These are phyloP conservation scores for Rhinichthys klamathensis DNA, from an alignment of 2,113 vertebrate species.

Conservation along the genomic window DNA sequence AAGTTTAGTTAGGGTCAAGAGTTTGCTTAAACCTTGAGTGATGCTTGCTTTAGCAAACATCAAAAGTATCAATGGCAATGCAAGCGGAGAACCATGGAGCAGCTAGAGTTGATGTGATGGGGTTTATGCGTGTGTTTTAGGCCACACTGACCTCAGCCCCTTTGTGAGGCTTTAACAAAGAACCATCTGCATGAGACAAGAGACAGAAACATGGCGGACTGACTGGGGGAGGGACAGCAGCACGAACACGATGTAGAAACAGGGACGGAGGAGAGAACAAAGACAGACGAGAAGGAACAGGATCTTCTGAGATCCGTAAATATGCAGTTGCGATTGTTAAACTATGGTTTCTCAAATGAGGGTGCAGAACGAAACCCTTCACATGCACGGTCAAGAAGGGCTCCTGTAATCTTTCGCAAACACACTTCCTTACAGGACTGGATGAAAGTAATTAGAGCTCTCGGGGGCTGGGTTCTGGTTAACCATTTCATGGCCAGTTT, in stretches of 20 bases:
- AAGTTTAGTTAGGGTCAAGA: neutral
- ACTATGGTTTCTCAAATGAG: neutral
- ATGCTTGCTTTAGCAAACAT: neutral
- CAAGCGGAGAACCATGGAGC: neutral
- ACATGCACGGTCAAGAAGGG: constrained; percentile 52
- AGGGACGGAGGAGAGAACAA: constrained; percentile 12
- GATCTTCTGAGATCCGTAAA: constrained; percentile 20
- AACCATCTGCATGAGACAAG: constrained; percentile 80
- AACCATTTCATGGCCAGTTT: constrained; percentile 49
- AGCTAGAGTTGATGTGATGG: constrained; percentile 63
- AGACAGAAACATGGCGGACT: constrained; percentile 60
- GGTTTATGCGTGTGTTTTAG: constrained; percentile 62
- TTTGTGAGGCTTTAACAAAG: constrained; percentile 81
- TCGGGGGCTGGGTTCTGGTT: constrained; percentile 63
- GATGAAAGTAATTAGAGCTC: constrained; percentile 60
- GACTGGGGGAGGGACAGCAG: constrained; percentile 48
- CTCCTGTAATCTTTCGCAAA: constrained; percentile 67
- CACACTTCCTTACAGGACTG: constrained; percentile 69
- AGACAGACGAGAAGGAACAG: constrained; percentile 14
- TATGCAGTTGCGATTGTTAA: neutral
- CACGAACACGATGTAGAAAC: constrained; percentile 21
- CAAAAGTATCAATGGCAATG: neutral
- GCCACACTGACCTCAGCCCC: constrained; percentile 73
- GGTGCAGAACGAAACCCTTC: constrained; percentile 5
- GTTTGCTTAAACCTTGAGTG: neutral